These are phyloP conservation scores for Neoaliturus tenellus DNA, from an alignment of 2,888 invertebrate genomes.

Conservation along the genomic window DNA sequence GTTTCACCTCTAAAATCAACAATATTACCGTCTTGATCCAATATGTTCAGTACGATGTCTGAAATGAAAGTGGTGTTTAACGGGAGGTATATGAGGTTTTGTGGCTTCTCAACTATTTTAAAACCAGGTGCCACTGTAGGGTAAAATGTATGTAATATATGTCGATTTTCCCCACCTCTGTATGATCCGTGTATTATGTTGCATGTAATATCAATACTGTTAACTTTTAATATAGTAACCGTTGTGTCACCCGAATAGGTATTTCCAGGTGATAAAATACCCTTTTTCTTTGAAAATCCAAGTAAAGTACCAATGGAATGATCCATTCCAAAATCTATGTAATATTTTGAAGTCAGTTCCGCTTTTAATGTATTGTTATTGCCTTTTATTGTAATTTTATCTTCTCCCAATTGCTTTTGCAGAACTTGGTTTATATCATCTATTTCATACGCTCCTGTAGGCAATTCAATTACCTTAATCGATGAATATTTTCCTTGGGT, in stretches of 20 bases:
- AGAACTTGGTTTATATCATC: conserved; percentile 14
- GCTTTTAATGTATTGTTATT: conserved; percentile 4
- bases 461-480: neutral
- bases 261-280: neutral
- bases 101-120: conserved; percentile 33
- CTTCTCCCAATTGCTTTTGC: neutral
- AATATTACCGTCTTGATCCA: conserved; percentile 37
- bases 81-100: conserved; percentile 37
- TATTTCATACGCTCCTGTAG: conserved; percentile 29
- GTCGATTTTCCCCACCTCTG: conserved; percentile 22
- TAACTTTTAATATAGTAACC: conserved; percentile 3
- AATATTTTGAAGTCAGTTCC: neutral
- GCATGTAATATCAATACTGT: conserved; percentile 37
- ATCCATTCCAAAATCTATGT: neutral
- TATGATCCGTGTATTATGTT: conserved; percentile 41
- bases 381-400: conserved; percentile 6
- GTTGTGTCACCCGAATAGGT: neutral
- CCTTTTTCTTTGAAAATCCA: neutral
- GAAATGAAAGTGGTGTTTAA: conserved; percentile 32
- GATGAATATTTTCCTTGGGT: neutral
- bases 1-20: conserved; percentile 26
- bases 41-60: conserved; percentile 38
- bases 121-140: conserved; percentile 12
- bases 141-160: conserved; percentile 41
- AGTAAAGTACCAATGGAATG: neutral